These are phyloP conservation scores for Notolepis coatsorum DNA, from an alignment of 2,797 vertebrate species.

Conservation along the genomic window DNA sequence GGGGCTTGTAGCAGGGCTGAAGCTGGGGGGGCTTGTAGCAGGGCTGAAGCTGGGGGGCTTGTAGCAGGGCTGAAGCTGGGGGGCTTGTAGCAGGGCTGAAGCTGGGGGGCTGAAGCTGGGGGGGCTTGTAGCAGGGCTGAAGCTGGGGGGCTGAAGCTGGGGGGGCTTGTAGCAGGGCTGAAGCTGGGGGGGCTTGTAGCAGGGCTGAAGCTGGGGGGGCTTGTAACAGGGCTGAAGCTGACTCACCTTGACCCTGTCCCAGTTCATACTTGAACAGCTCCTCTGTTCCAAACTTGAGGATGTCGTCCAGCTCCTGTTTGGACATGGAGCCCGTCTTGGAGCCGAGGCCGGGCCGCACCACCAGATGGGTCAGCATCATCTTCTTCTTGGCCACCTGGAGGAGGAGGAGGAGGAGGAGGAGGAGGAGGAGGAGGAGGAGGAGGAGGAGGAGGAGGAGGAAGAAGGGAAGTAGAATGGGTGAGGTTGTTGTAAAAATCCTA, in stretches of 20 bases:
- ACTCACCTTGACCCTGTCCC: conserved; percentile 84
- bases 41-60: no score
- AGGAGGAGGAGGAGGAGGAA: not conserved
- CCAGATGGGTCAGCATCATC: conserved; percentile 99
- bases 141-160: no score
- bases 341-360: conserved; percentile 95
- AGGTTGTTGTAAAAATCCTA: not conserved
- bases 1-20: no score
- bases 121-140: no score
- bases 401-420: not conserved
- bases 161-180: no score
- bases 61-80: no score
- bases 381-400: conserved; percentile 97
- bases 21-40: no score
- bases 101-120: no score
- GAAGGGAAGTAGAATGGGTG: not conserved
- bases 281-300: conserved; percentile 98
- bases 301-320: conserved; percentile 98
- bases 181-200: no score
- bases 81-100: no score
- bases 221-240: not conserved
- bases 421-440: not conserved
- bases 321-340: conserved; percentile 99
- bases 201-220: no score
- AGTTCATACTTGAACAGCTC: conserved; percentile 96